These are phyloP conservation scores for Crossaster papposus DNA, from an alignment of 53 echinoderm and acorn worm genomes.

Conservation along the genomic window DNA sequence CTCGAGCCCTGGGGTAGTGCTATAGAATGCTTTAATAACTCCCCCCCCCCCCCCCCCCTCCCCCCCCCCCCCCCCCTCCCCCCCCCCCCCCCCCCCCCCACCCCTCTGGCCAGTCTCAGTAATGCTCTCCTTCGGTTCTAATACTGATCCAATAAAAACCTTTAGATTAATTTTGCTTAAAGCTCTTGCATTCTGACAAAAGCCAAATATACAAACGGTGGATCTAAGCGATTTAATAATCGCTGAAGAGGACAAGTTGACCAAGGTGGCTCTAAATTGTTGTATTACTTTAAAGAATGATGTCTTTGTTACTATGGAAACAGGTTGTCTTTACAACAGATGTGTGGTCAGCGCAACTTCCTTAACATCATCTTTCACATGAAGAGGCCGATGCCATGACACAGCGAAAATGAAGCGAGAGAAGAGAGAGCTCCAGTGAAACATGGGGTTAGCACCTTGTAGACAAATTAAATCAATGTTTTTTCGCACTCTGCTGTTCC, in stretches of 20 bases:
- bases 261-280: too few relatives aligned
- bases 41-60: not conserved
- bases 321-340: conserved; percentile 39
- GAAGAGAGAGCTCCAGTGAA: not conserved
- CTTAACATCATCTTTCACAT: conserved; percentile 5
- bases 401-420: not conserved
- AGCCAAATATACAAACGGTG: not conserved
- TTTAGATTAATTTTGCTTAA: conserved; percentile 36
- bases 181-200: not conserved
- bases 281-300: not conserved
- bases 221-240: not conserved
- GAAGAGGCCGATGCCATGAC: conserved; percentile 35
- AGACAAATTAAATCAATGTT: conserved; percentile 61
- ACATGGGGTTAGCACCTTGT: conserved; percentile 10
- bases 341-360: conserved; percentile 26
- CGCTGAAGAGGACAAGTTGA: not conserved
- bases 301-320: conserved; percentile 19
- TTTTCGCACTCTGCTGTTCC: conserved; percentile 36
- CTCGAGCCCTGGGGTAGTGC: not conserved
- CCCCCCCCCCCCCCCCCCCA: not conserved
- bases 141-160: conserved; percentile 11
- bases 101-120: not conserved
- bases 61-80: not conserved
- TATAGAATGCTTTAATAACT: conserved; percentile 27
- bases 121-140: not conserved